A percentile compares a stretch with the other conserved stretches of the same genome.
phyloP scores from a whole-genome alignment of 2,888 invertebrate genomes.

The Cerceris ruficornis region DNA sequence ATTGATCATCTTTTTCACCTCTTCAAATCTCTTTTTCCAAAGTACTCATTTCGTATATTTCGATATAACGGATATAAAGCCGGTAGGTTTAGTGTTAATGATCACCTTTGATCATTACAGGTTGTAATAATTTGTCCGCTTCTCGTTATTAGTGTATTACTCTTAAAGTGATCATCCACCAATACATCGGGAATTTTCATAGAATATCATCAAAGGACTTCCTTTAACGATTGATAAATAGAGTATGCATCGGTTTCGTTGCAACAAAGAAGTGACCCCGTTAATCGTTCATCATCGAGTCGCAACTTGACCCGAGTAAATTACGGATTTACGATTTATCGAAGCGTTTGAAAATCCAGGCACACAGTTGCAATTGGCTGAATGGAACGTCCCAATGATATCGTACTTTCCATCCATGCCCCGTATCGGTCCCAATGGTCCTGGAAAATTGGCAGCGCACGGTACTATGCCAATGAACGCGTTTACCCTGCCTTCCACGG shows the following conservation, averaged over 20 bases:
- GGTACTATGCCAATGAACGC: constrained; percentile 53
- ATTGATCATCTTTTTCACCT: too few relatives aligned
- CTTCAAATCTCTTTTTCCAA: too few relatives aligned
- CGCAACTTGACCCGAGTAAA: constrained; percentile 35
- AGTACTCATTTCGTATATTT: too few relatives aligned
- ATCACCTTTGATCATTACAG: too few relatives aligned
- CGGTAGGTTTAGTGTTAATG: too few relatives aligned
- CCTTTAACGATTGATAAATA: not conserved
- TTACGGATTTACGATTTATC: constrained; percentile 46
- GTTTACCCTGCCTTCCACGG: constrained; percentile 18
- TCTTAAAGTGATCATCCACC: too few relatives aligned
- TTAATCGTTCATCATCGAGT: not conserved
- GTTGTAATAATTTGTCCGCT: too few relatives aligned
- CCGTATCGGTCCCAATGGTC: constrained; percentile 44
- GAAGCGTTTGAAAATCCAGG: constrained; percentile 48
- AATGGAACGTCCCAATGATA: constrained; percentile 51
- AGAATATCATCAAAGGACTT: too few relatives aligned
- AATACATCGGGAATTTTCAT: too few relatives aligned
- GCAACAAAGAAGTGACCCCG: not conserved
- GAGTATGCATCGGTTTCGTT: not conserved
- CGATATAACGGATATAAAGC: too few relatives aligned
- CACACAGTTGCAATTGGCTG: constrained; percentile 37
- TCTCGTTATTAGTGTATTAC: not conserved
- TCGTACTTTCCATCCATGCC: constrained; percentile 26
- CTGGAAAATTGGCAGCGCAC: constrained; percentile 50